phyloP scores from a whole-genome alignment of 1,140 invertebrate genomes.

The Trichonephila clavata region DNA sequence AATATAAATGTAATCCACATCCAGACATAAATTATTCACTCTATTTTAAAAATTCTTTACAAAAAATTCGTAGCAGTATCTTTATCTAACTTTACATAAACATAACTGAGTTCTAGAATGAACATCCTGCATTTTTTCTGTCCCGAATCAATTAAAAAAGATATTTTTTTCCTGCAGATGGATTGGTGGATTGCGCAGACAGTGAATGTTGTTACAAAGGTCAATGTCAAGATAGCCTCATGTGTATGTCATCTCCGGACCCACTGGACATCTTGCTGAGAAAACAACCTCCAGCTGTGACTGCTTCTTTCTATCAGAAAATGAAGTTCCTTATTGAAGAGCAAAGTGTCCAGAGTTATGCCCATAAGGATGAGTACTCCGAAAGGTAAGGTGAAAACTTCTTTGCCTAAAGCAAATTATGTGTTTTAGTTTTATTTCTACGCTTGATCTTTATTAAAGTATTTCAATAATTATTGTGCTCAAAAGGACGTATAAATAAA shows the following conservation, averaged over 20 bases:
- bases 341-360: slow-evolving; percentile 97
- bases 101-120: too few relatives aligned
- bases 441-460: background rate
- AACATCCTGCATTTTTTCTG: too few relatives aligned
- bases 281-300: slow-evolving; percentile 96
- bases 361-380: slow-evolving; percentile 95
- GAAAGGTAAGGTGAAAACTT: slow-evolving; percentile 89
- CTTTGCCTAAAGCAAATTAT: background rate
- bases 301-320: slow-evolving; percentile 98
- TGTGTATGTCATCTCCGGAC: slow-evolving; percentile 95
- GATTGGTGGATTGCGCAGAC: slow-evolving; percentile 97
- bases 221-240: slow-evolving; percentile 90
- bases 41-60: too few relatives aligned
- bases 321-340: slow-evolving; percentile 99
- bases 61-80: too few relatives aligned
- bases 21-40: too few relatives aligned
- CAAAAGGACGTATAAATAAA: too few relatives aligned
- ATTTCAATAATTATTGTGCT: too few relatives aligned
- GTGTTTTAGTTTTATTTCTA: background rate
- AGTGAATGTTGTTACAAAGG: slow-evolving; percentile 95
- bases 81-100: too few relatives aligned
- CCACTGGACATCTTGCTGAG: slow-evolving; percentile 95
- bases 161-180: slow-evolving; percentile 86
- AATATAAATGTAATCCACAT: too few relatives aligned
- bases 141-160: background rate